These are phyloP conservation scores for Dasyornis broadbenti DNA, from an alignment of 2,113 vertebrate genomes.

Conservation along the genomic window DNA sequence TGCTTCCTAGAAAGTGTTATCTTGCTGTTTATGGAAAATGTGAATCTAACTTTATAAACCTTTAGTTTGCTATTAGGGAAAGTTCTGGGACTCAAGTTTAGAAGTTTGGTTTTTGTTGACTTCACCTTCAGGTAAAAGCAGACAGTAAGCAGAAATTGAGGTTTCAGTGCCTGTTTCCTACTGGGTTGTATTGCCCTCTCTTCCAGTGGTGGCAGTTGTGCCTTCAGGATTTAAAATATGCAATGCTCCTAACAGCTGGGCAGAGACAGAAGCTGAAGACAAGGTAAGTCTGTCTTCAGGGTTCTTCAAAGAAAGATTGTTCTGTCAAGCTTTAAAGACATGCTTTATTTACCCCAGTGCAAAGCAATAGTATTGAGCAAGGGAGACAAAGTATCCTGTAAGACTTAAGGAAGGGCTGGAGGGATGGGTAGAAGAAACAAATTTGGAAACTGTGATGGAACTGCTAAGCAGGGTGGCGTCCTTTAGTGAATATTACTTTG, in stretches of 20 bases:
- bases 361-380: background rate
- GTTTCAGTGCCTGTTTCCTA: background rate
- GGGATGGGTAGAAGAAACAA: background rate
- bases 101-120: background rate
- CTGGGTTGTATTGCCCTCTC: fast-evolving
- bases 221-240: background rate
- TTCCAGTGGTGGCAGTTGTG: background rate
- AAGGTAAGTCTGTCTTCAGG: background rate
- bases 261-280: background rate
- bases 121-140: background rate
- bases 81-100: background rate
- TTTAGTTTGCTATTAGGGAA: fast-evolving
- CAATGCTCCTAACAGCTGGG: no score
- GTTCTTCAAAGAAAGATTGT: background rate
- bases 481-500: background rate
- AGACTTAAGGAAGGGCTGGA: background rate
- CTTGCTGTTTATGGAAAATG: background rate
- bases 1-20: background rate
- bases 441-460: background rate
- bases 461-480: background rate
- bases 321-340: background rate
- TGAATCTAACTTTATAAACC: background rate
- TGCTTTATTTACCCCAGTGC: background rate
- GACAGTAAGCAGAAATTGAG: background rate
- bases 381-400: background rate